Base-by-base conservation (phyloP, 2,888 invertebrate genomes). In the Blera fallax region DNA sequence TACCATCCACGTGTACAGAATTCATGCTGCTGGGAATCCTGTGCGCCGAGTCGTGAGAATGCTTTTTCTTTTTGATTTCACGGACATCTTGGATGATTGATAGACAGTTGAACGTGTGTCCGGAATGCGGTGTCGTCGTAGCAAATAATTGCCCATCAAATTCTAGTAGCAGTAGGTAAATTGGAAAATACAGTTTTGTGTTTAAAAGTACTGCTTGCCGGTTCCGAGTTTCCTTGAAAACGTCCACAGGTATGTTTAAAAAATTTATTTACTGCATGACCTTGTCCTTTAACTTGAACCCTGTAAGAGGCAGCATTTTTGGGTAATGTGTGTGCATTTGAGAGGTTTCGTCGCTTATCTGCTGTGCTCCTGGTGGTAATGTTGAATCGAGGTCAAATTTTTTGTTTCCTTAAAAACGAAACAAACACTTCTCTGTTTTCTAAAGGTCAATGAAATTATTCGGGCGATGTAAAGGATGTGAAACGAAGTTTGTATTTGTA, bases 41-140 rank as follows among this genome's bases (percentile, higher is more conserved):
- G 82, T 0, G 8, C 40, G 65, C 79, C 79, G 65, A 18, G 64
- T 65, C 8, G 5, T 3, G 32, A 80, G 58, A 80, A 80, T 80
- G 79, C 79, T 80, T 80, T 80, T 80, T 80, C 79, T 80, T 80
- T 80, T 80, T 73, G 72, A 73, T 80, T 79, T 67, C 58, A 32
- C 40, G 58, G 65, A 58, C 72, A 58, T 50, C 24, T 45, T 27
- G 6, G 43, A 40, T 80, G 79, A 80, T 80, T 80, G 79, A 80
- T 79, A 67, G 65, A 8, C 67, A 4, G 3, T 21, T 6, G 10
- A 21, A 48, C n/a, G n/a, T n/a, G 48, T 48, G 48, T 11, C 3
- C 21, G 48, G 48, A 18, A 48, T 48, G 48, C 21, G 18, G 18
- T 10, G 11, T 7, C 48, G 7, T 3, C 34, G 11, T 34, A 5